Percentiles rank a stretch among this genome's conserved stretches.
phyloP scores from a whole-genome alignment of 2,797 vertebrate species.

The Squalus acanthias region DNA sequence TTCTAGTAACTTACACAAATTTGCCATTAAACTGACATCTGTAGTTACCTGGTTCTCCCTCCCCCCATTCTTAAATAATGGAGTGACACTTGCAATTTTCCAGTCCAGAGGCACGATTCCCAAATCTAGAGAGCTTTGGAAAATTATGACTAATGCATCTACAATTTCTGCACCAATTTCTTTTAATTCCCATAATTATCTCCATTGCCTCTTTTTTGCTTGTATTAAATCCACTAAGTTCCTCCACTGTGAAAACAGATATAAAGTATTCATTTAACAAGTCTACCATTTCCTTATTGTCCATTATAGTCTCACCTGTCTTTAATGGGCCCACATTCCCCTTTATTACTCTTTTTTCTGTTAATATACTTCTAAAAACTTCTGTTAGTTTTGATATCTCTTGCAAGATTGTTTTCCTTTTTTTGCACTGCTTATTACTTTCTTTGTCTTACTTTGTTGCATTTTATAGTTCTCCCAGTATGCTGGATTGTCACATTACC shows the following conservation, averaged over 20 bases:
- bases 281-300: not conserved
- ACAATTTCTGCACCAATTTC: not conserved
- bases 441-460: not conserved
- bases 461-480: not conserved
- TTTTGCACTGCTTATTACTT: not conserved
- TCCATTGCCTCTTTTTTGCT: not conserved
- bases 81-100: not conserved
- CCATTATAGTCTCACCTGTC: not conserved
- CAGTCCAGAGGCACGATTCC: not conserved
- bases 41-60: not conserved
- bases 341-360: not conserved
- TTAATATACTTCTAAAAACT: not conserved
- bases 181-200: not conserved
- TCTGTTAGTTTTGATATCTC: not conserved
- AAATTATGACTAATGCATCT: not conserved
- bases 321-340: not conserved
- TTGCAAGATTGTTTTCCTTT: not conserved
- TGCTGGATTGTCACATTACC: not conserved
- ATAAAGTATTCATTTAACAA: not conserved
- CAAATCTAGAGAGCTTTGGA: not conserved
- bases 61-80: not conserved
- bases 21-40: no score
- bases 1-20: not conserved
- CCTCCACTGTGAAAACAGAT: not conserved
- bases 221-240: not conserved